Evolutionary conservation across 2,113 vertebrate species (phyloP), one percentile per base, ranked within the genome.

Genomic region (Myotis davidii): DNA sequence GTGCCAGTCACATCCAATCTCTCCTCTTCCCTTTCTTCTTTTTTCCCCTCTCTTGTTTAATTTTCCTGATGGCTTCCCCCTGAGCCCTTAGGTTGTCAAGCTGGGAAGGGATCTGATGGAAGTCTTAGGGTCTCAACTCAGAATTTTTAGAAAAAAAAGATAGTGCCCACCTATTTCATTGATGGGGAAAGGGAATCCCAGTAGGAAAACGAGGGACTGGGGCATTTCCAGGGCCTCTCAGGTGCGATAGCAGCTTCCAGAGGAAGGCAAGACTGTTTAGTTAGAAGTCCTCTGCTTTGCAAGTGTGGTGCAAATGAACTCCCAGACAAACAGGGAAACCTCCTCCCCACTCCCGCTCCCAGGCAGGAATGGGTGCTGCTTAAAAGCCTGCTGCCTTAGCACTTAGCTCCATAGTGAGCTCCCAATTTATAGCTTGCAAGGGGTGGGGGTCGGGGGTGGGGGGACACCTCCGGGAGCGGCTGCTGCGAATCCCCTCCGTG

Each of bases 331-430:
- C 1, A 77, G 70, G 64, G 45, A 52, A 39, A 64, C 1, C 10
- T 10, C 17, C 10, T 78, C 1, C 20, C 12, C 4, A 10, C 17
- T 0, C 4, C 23, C 5, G 5, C 10, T 39, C 61, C 34, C 27
- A 59, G 9, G 9, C 11, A 67, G 70, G n/a, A 67, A 52, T 2
- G 34, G 69, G 48, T 20, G 3, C 27, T 5, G 1, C 69, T 92
- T 91, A 65, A 94, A 34, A 61, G 42, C 65, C 34, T 89, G 56
- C 76, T 90, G 23, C 48, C 20, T 82, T 29, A 45, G 59, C 25
- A 61, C 1, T 54, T 39, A 32, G 42, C 52, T 91, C 56, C 85
- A 85, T 37, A 70, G 34, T 54, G 50, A 86, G 50, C 45, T 88
- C n/a, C 37, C n/a, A 48, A 39, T 90, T 85, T 74, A 92, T 88